phyloP scores from a whole-genome alignment of 2,113 vertebrate genomes.

The Oryzias melastigma region DNA sequence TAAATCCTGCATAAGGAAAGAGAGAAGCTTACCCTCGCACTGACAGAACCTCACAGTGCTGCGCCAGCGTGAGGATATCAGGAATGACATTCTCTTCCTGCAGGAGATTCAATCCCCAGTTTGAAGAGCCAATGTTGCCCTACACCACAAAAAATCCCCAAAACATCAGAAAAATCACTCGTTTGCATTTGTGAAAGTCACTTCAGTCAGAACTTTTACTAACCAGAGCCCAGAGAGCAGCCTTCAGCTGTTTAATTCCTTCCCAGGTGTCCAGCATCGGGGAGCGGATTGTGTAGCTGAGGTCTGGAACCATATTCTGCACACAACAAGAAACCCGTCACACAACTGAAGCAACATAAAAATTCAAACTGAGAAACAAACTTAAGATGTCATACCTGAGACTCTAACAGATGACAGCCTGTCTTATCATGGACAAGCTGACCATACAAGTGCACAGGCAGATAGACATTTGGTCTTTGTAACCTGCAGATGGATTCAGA shows the following conservation, averaged over 20 bases:
- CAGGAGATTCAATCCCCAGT: slow-evolving; percentile 97
- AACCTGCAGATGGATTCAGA: slow-evolving; percentile 77
- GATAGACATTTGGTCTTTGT: slow-evolving; percentile 94
- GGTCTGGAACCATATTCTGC: slow-evolving; percentile 92
- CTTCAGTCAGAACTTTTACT: slow-evolving; percentile 43
- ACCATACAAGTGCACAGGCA: slow-evolving; percentile 96
- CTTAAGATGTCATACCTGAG: slow-evolving; percentile 76
- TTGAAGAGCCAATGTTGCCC: slow-evolving; percentile 98
- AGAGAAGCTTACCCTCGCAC: slow-evolving; percentile 85
- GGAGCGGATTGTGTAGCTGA: slow-evolving; percentile 92
- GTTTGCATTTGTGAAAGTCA: not conserved
- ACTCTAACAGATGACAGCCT: slow-evolving; percentile 93
- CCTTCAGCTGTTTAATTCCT: slow-evolving; percentile 96
- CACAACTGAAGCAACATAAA: not conserved
- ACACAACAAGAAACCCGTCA: slow-evolving; percentile 12
- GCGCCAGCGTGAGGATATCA: slow-evolving; percentile 90
- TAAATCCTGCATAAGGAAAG: too few species aligned
- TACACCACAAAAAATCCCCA: slow-evolving; percentile 57
- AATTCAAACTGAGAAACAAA: not conserved
- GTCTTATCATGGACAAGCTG: slow-evolving; percentile 98
- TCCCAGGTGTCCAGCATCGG: slow-evolving; percentile 98
- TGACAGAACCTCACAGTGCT: slow-evolving; percentile 94
- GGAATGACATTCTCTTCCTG: slow-evolving; percentile 98
- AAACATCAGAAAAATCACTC: not conserved
- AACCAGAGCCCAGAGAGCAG: slow-evolving; percentile 97